A percentile compares a stretch with the other conserved stretches of the same genome.
Evolutionary conservation across 2,797 vertebrate genomes (phyloP).

Genomic region (Neomorphus geoffroyi): DNA sequence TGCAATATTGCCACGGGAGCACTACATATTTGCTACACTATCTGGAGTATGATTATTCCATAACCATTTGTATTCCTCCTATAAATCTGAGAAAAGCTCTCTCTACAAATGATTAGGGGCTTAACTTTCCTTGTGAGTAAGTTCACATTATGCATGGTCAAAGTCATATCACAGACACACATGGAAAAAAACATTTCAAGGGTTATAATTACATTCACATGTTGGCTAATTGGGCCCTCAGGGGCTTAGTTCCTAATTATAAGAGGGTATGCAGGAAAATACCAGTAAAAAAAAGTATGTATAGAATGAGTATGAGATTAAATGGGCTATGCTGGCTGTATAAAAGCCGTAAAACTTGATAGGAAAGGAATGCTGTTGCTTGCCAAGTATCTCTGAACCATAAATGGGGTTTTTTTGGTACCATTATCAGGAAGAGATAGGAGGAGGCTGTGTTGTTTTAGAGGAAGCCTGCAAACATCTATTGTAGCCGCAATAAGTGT

Average conservation of each 20-base stretch:
- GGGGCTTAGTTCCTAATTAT: conserved; percentile 78
- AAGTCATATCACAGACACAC: conserved; percentile 70
- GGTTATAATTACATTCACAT: conserved; percentile 80
- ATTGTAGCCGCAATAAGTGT: conserved; percentile 16
- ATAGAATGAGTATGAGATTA: conserved; percentile 75
- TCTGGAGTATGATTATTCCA: conserved; percentile 13
- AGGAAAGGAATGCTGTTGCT: conserved; percentile 68
- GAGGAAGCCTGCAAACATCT: conserved; percentile 19
- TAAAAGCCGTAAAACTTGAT: conserved; percentile 79
- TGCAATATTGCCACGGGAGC: neutral
- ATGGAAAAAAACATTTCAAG: conserved; percentile 68
- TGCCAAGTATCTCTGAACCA: conserved; percentile 61
- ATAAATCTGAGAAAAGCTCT: conserved; percentile 55
- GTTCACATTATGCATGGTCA: conserved; percentile 67
- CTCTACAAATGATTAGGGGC: conserved; percentile 65
- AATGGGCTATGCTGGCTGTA: conserved; percentile 66
- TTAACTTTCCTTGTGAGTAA: conserved; percentile 63
- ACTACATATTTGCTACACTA: conserved; percentile 13
- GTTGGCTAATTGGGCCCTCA: conserved; percentile 80
- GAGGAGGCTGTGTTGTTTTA: conserved; percentile 30
- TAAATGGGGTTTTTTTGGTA: conserved; percentile 37
- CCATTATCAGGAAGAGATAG: conserved; percentile 56
- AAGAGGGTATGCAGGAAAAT: conserved; percentile 71
- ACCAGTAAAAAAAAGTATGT: conserved; percentile 67
- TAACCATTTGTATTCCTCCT: conserved; percentile 35